Evolutionary conservation across 2,113 vertebrate species (phyloP), one percentile per base, ranked within the genome.

Genomic region (Cairina moschata): DNA sequence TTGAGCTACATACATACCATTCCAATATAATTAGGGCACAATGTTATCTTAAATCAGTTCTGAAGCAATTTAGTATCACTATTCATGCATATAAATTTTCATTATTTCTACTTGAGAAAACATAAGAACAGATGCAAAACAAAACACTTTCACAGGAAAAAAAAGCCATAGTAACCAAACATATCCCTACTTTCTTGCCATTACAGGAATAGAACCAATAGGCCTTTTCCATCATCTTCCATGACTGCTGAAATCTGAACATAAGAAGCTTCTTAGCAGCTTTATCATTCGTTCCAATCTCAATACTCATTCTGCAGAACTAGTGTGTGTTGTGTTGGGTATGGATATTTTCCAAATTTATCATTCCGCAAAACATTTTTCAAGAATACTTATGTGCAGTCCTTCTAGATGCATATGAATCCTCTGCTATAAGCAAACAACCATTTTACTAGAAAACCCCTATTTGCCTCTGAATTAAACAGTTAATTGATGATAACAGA

Each of bases 141-240:
- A 29, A 34, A 87, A 54, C 15, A 54, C 44, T 83, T 83, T 58
- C n/a, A 82, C 4, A 59, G 28, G 20, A 56, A 56, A 78, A 25
- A 34, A 74, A 25, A 34, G 6, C 25, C 84, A 59, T 0, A 68
- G 16, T 29, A 90, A 78, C 6, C 7, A 62, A 65, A 32, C 60
- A 21, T 13, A 76, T 14, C 8, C 21, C n/a, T 71, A 82, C 28
- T 81, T 73, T 62, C 50, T 87, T 85, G 34, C 6, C 31, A 36
- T 36, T 79, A 73, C 12, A 81, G 71, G 86, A 96, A 88, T 59
- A 96, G 91, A 96, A 89, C 83, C 91, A 97, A 95, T 46, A 96
- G 88, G 91, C 77, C 96, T 97, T 95, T 96, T 97, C 95, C 95
- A 96, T 95, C 90, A 85, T 32, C 93, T 93, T 96, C 88, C 93